These are phyloP conservation scores for Erpornis zantholeuca DNA, from an alignment of 2,113 vertebrate species.

Conservation along the genomic window DNA sequence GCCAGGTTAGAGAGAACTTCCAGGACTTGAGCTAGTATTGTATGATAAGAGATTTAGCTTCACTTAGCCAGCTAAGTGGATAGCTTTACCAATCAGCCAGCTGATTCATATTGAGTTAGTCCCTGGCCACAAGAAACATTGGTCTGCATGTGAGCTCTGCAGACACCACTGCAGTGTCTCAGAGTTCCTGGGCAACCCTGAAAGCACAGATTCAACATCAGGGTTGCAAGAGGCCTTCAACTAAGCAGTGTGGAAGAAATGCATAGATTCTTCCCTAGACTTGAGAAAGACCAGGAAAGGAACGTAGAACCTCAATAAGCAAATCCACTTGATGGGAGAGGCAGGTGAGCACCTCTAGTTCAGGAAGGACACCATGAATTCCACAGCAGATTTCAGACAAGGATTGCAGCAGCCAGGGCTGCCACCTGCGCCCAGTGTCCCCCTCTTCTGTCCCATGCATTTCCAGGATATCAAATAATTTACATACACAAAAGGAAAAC, in stretches of 20 bases:
- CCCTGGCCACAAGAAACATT: not conserved
- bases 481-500: rapidly evolving
- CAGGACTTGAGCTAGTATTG: not conserved
- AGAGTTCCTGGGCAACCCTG: not conserved
- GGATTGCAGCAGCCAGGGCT: not conserved
- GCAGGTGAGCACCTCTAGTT: not conserved
- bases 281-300: not conserved
- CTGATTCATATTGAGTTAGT: not conserved
- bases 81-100: not conserved
- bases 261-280: not conserved
- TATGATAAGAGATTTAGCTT: not conserved
- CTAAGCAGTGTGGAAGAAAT: not conserved
- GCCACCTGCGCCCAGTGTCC: too few species aligned
- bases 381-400: not conserved
- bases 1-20: not conserved
- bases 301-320: not conserved
- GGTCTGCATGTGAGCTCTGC: not conserved
- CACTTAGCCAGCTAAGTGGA: not conserved
- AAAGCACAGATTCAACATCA: not conserved
- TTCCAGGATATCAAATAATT: not conserved
- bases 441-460: rapidly evolving
- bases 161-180: not conserved
- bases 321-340: not conserved
- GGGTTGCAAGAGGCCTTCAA: not conserved
- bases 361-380: rapidly evolving